Evolutionary conservation across 2,888 invertebrate genomes (phyloP).

Genomic region (Dryobotodes eremita): DNA sequence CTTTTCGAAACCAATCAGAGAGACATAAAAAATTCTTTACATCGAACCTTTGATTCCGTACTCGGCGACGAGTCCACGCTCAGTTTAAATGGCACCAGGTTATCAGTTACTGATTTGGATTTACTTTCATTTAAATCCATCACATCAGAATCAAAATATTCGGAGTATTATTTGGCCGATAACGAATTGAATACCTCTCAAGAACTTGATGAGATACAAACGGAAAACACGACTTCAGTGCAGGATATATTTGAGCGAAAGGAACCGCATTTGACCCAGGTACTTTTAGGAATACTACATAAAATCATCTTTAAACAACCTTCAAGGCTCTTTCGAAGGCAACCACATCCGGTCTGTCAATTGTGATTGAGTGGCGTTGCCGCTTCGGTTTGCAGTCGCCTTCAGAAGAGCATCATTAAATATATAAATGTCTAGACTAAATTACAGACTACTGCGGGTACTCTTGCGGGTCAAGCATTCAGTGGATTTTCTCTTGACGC

Average conservation of each 20-base stretch:
- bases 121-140: conserved; percentile 80
- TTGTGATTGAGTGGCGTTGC: not conserved
- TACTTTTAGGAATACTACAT: conserved; percentile 53
- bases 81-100: conserved; percentile 67
- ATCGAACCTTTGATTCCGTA: conserved; percentile 70
- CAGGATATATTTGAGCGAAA: conserved; percentile 83
- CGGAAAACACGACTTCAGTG: conserved; percentile 69
- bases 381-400: not conserved
- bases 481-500: conserved; percentile 84
- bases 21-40: conserved; percentile 71
- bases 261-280: conserved; percentile 72
- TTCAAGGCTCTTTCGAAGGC: not conserved
- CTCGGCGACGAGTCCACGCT: conserved; percentile 68
- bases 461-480: conserved; percentile 79
- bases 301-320: not conserved
- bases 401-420: not conserved
- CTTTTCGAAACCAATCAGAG: conserved; percentile 67
- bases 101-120: conserved; percentile 75
- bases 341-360: not conserved
- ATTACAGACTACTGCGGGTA: conserved; percentile 74
- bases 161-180: conserved; percentile 80
- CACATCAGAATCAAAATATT: conserved; percentile 77
- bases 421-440: conserved; percentile 13
- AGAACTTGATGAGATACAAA: conserved; percentile 35
- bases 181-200: conserved; percentile 69